A percentile compares a stretch with the other conserved stretches of the same genome.
phyloP scores from a whole-genome alignment of 2,113 vertebrate species.

The Callipepla californica region DNA sequence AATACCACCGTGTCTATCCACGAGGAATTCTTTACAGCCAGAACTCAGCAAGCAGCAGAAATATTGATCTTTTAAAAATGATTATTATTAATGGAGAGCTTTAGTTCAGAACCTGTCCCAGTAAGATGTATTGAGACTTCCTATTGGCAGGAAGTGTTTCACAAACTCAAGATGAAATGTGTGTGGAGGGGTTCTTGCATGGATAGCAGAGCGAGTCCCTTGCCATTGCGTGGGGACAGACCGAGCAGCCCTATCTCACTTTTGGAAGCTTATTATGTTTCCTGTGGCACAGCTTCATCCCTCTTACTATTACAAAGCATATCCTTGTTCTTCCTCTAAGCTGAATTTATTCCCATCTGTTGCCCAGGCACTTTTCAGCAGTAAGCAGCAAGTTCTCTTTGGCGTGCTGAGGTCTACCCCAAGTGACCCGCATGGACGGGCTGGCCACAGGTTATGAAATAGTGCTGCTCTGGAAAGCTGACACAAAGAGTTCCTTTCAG shows the following conservation, averaged over 20 bases:
- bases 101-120: not conserved
- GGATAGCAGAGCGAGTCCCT: not conserved
- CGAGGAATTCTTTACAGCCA: not conserved
- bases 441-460: not conserved
- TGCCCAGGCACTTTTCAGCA: not conserved
- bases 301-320: not conserved
- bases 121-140: not conserved
- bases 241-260: not conserved
- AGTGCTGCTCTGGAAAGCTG: not conserved
- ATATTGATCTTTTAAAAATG: not conserved
- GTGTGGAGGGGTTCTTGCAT: not conserved
- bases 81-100: not conserved
- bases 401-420: not conserved
- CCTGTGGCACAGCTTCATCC: not conserved
- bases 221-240: not conserved
- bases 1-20: not conserved
- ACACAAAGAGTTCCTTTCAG: not conserved
- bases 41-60: not conserved
- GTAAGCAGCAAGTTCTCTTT: not conserved
- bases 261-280: not conserved
- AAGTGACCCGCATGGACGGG: rapidly evolving
- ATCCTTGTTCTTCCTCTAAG: conserved; percentile 14
- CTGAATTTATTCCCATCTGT: not conserved
- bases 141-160: not conserved
- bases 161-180: rapidly evolving